These are phyloP conservation scores for Ephydatia muelleri DNA, from an alignment of 37 sponge, comb jelly and placozoan genomes.

Conservation along the genomic window DNA sequence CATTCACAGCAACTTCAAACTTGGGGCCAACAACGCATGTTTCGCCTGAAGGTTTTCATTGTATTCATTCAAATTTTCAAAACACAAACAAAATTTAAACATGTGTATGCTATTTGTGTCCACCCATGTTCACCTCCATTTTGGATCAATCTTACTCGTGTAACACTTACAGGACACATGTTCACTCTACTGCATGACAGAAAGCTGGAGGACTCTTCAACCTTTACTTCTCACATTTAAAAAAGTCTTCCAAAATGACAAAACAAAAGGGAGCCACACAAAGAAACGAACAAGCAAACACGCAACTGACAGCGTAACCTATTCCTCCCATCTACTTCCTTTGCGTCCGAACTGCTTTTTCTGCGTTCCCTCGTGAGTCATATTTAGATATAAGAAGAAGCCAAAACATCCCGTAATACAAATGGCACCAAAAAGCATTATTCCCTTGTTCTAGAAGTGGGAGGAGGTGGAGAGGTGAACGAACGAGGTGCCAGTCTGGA, in stretches of 20 bases:
- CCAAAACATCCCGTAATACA: slow-evolving; percentile 48
- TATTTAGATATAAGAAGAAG: slow-evolving; percentile 55
- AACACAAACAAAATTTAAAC: not conserved
- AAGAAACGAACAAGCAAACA: not conserved
- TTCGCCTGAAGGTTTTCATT: not conserved
- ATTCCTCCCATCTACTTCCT: slow-evolving; percentile 29
- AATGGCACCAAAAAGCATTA: slow-evolving; percentile 68
- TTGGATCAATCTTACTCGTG: not conserved
- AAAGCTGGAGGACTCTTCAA: not conserved
- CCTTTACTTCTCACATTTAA: too few species aligned
- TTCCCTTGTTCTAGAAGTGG: slow-evolving; percentile 42
- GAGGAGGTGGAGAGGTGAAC: not conserved
- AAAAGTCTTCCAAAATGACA: too few species aligned
- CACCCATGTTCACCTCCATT: not conserved
- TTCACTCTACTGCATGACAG: not conserved
- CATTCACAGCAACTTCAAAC: not conserved
- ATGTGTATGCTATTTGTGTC: not conserved
- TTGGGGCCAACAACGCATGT: not conserved
- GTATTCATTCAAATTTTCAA: not conserved
- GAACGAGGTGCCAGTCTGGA: not conserved
- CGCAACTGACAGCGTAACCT: not conserved
- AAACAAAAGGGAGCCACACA: too few species aligned
- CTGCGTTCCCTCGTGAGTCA: slow-evolving; percentile 34
- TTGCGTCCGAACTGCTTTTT: not conserved
- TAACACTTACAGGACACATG: not conserved